These are phyloP conservation scores for Trissolcus basalis DNA, from an alignment of 1,140 invertebrate genomes.

Conservation along the genomic window DNA sequence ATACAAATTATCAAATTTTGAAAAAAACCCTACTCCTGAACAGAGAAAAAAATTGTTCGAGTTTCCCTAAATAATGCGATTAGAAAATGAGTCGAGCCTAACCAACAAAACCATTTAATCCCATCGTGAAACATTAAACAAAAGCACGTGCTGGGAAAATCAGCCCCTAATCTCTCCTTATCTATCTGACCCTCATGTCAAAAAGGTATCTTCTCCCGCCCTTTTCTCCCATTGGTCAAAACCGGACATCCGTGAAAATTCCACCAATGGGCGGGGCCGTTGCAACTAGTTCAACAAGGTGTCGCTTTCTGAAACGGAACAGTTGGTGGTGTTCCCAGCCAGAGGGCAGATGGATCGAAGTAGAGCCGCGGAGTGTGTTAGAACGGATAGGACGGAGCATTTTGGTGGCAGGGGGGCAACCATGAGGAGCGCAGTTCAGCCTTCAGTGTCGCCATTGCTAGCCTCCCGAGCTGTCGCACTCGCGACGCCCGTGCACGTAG, in stretches of 20 bases:
- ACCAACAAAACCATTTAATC: no score
- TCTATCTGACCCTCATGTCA: no score
- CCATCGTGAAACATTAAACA: no score
- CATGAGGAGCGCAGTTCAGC: conserved; percentile 70
- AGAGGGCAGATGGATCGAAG: conserved; percentile 54
- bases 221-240: neutral
- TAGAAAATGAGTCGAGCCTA: no score
- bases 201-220: no score
- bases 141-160: no score
- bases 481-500: conserved; percentile 67
- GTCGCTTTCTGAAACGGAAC: neutral
- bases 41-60: no score
- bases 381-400: conserved; percentile 68
- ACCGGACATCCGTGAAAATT: neutral
- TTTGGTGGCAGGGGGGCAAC: conserved; percentile 73
- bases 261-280: no score
- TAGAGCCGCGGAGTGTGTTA: conserved; percentile 57
- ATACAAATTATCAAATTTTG: no score
- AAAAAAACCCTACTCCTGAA: no score
- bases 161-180: no score
- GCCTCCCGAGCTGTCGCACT: conserved; percentile 70
- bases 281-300: neutral
- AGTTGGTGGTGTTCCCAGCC: neutral
- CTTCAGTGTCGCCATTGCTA: conserved; percentile 73
- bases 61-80: no score